These are phyloP conservation scores for Arctopsyche grandis DNA, from an alignment of 1,140 invertebrate species.

Conservation along the genomic window DNA sequence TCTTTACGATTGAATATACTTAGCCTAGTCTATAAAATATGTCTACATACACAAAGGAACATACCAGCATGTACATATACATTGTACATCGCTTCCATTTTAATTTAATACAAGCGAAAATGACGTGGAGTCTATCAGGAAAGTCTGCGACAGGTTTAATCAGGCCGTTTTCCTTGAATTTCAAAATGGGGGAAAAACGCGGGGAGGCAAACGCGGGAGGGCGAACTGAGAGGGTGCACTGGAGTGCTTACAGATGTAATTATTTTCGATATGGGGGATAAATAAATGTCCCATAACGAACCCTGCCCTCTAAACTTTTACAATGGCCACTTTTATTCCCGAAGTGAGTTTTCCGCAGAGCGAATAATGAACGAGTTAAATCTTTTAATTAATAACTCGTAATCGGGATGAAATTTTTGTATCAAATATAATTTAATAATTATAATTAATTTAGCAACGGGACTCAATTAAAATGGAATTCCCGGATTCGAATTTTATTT, in stretches of 20 bases:
- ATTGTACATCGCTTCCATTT: too few relatives aligned
- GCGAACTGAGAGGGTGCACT: conserved; percentile 43
- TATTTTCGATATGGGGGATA: conserved; percentile 52
- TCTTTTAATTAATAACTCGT: conserved; percentile 35
- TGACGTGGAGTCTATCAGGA: conserved; percentile 19
- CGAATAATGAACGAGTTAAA: conserved; percentile 32
- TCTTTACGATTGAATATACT: too few relatives aligned
- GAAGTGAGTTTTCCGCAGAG: conserved; percentile 7
- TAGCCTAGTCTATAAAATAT: too few relatives aligned
- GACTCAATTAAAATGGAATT: too few relatives aligned
- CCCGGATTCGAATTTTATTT: too few relatives aligned
- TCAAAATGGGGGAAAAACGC: conserved; percentile 34
- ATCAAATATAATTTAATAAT: too few relatives aligned
- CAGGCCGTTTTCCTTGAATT: conserved; percentile 41
- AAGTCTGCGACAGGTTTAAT: conserved; percentile 48
- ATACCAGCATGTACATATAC: too few relatives aligned
- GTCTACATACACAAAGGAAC: too few relatives aligned
- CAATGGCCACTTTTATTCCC: conserved; percentile 38
- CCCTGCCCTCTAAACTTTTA: conserved; percentile 18
- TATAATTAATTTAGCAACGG: too few relatives aligned
- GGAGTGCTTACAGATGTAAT: conserved; percentile 51
- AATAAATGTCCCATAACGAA: conserved; percentile 49
- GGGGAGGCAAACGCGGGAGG: conserved; percentile 33
- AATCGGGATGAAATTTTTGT: not conserved
- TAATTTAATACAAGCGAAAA: not conserved